Conservation (phyloP, 2,113 vertebrate species). For the Oceanodroma tethys region DNA sequence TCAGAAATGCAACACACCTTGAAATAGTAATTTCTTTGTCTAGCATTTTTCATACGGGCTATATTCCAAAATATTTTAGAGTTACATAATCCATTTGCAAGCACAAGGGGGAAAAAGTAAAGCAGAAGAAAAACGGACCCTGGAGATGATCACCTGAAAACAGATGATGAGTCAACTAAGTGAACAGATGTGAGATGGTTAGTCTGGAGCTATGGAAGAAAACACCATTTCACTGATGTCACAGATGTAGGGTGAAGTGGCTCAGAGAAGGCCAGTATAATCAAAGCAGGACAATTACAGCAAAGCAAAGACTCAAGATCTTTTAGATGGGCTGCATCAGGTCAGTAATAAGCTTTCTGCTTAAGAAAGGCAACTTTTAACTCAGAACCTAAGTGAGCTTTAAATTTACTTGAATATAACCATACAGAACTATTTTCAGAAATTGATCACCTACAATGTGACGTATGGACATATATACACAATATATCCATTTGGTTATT, state of each 20-base stretch:
- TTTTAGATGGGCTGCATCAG: not conserved
- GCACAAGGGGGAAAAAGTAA: not conserved
- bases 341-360: not conserved
- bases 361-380: not conserved
- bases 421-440: not conserved
- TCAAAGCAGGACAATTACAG: not conserved
- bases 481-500: not conserved
- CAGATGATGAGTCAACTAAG: not conserved
- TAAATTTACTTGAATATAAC: not conserved
- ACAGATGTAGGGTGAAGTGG: not conserved
- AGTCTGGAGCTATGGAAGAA: not conserved
- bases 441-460: not conserved
- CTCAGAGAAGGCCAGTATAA: not conserved
- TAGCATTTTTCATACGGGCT: not conserved
- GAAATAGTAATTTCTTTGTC: not conserved
- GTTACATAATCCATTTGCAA: not conserved
- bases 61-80: not conserved
- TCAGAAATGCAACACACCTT: not conserved
- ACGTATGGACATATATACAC: not conserved
- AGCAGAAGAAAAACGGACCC: not conserved
- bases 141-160: not conserved
- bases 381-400: not conserved
- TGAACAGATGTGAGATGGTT: not conserved
- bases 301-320: not conserved
- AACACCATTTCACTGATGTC: not conserved